A percentile compares a stretch with the other conserved stretches of the same genome.
phyloP scores from a whole-genome alignment of 2,113 vertebrate genomes.

The Hyaena hyaena region DNA sequence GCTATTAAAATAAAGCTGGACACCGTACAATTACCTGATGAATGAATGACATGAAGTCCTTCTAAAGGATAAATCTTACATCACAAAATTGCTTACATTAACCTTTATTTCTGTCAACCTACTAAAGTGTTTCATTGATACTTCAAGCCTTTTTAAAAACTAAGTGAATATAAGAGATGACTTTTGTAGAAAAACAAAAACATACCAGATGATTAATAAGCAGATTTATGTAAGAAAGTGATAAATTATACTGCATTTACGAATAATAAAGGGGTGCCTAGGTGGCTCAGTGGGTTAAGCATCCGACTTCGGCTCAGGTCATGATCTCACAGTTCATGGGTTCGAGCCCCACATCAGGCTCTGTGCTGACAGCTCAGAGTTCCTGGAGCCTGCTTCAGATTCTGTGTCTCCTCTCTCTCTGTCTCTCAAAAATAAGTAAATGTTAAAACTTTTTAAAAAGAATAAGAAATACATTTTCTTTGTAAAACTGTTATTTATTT shows the following conservation, averaged over 20 bases:
- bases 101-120: background rate
- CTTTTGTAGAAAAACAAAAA: background rate
- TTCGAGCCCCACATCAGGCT: no score
- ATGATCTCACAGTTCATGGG: no score
- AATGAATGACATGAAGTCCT: background rate
- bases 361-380: no score
- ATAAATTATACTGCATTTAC: conserved; percentile 25
- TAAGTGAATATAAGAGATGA: background rate
- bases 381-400: no score
- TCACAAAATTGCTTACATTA: background rate
- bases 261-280: no score
- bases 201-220: background rate
- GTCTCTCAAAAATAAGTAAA: no score
- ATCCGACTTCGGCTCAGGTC: no score
- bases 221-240: background rate
- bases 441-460: background rate
- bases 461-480: conserved; percentile 28
- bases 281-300: no score
- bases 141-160: conserved; percentile 47
- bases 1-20: conserved; percentile 49
- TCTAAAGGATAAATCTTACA: conserved; percentile 1
- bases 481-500: background rate
- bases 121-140: conserved; percentile 17
- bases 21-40: background rate
- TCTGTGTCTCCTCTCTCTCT: no score